Evolutionary conservation across 2,113 vertebrate genomes (phyloP), one percentile per base, ranked within the genome.

Genomic region (Fregetta grallaria): DNA sequence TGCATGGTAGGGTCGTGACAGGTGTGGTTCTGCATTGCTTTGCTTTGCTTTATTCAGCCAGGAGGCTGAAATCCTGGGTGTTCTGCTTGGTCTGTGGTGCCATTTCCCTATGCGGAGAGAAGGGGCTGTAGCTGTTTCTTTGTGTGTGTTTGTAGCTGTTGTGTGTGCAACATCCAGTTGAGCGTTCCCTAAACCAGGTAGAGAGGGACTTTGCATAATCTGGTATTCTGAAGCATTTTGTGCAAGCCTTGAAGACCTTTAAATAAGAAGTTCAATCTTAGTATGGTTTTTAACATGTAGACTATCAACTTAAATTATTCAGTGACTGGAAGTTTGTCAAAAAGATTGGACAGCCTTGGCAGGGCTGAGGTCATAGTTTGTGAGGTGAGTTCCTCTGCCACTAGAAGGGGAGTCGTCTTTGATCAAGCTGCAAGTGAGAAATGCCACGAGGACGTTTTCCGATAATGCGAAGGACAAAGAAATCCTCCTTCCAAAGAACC

Each of bases 71-170:
- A 11, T 90, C 13, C 3, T 85, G 44, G 13, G 27, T 92, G n/a
- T 78, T 58, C 25, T 90, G 6, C 27, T 27, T 27, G 22, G 38
- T 74, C 18, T 0, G 5, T 1, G 2, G 15, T 36, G 3, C 38
- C 1, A 0, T 50, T 59, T 55, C 22, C 11, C 11, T 63, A 0
- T 40, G 15, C 23, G 77, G 32, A 25, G 56, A 42, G 13, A 73
- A 40, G 10, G 15, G 7, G 6, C 27, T 53, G 12, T 53, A 70
- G 13, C 20, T 52, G 21, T 50, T 87, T 6, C 9, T 25, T 7
- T 25, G 1, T 32, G 16, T 34, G 3, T 58, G 45, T 36, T 50
- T 2, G 1, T 55, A 61, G 40, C 47, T 67, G 23, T 40, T 73
- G 7, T 4, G 0, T 12, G 7, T 67, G 38, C 47, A 59, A 4